A percentile compares a stretch with the other conserved stretches of the same genome.
Evolutionary conservation across 2,797 vertebrate species (phyloP).

Genomic region (Bradypus variegatus): DNA sequence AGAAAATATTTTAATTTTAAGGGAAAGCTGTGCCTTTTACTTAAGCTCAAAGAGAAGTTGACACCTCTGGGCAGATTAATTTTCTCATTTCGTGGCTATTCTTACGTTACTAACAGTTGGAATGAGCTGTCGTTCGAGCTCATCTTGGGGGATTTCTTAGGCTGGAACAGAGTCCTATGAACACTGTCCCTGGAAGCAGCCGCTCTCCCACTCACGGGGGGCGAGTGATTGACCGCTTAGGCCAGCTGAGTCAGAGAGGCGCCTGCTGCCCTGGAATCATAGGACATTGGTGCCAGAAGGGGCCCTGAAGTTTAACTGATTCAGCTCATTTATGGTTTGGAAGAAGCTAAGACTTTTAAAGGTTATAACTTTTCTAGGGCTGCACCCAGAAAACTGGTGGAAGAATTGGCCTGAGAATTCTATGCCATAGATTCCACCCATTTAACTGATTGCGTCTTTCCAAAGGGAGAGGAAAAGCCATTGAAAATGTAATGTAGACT

Average conservation of each 20-base stretch:
- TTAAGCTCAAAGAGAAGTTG: neutral
- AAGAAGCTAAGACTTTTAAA: neutral
- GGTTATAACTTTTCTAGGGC: neutral
- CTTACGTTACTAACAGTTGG: neutral
- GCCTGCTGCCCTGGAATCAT: too few relatives aligned
- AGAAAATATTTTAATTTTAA: neutral
- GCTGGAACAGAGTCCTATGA: neutral
- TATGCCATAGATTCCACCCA: neutral
- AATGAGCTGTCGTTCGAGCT: neutral
- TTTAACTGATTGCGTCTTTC: neutral
- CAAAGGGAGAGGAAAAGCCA: neutral
- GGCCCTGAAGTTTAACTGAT: neutral
- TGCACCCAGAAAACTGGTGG: neutral
- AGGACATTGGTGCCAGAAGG: too few relatives aligned
- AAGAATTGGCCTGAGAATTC: neutral
- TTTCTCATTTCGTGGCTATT: neutral
- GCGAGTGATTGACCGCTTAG: accelerated
- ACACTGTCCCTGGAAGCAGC: neutral
- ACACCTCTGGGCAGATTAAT: neutral
- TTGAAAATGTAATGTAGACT: neutral
- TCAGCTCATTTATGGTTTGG: neutral
- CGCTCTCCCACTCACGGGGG: accelerated
- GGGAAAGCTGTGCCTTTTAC: neutral
- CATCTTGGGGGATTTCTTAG: neutral
- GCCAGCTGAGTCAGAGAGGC: neutral